Evolutionary conservation across 2,113 vertebrate genomes (phyloP), one percentile per base, ranked within the genome.

Genomic region (Serinus canaria): DNA sequence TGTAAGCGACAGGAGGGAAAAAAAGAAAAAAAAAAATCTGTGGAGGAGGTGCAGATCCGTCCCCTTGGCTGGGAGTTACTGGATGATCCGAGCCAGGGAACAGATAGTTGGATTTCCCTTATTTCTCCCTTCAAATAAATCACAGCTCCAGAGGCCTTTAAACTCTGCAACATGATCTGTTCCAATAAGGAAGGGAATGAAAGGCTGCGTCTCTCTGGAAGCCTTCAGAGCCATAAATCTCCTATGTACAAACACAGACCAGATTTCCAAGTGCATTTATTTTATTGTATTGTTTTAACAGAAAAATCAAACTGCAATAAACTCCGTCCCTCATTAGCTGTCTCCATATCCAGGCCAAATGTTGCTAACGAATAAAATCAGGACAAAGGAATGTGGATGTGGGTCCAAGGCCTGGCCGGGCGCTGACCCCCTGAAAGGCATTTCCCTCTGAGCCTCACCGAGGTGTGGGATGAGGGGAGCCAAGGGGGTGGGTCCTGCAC

Each of bases 261-360:
- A 96, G 92, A 97, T 97, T 97, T 96, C 96, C 96, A 97, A 96
- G 75, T 70, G 96, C 93, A 95, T 97, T 97, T 96, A 92, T 96
- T 97, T 94, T 93, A 92, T 90, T 92, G 93, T 97, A 97, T 96
- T 97, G 97, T 97, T 97, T 97, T 97, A 97, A 96, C 96, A 97
- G 97, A 94, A 93, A 94, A 97, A 96, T 96, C 96, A 95, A 97
- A 90, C 96, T 92, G 94, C 93, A 94, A 90, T 96, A 96, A 94
- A 96, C 92, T 84, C 91, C 35, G 82, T 76, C 96, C 84, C 94
- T 97, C 91, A 84, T 95, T 97, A 93, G 90, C 91, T 95, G 90
- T 83, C 90, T 92, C 94, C 83, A 12, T 88, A 90, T 52, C 70
- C 67, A 28, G 70, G 95, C 93, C 94, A 96, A 96, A 80, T 1